Base-by-base conservation (phyloP, 2,888 invertebrate genomes). In the Tupiocoris notatus region DNA sequence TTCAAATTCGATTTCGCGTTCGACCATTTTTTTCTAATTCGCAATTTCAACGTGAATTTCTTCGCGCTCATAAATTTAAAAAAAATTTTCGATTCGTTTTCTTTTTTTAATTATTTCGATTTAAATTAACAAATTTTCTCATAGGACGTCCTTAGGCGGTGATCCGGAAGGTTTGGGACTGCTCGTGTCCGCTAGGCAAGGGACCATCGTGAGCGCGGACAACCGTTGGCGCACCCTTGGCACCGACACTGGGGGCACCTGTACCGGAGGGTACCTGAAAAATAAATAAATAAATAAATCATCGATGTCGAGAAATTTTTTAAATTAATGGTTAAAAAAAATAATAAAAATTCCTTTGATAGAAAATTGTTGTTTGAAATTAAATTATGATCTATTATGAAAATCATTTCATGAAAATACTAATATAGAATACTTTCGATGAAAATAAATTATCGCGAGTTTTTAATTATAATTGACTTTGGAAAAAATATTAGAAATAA, bases 201-300 rank as follows among this genome's bases (percentile, higher is more conserved):
- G 81, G 39, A 81, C 81, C 81, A 81, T 80, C 75, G 81, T 80
- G 63, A 80, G 80, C 61, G 78, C 77, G 21, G 79, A 79, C 63
- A 79, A 79, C 73, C 79, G 70, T 65, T 80, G 79, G 77, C 80
- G 80, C 22, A 79, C 77, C 16, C 76, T 39, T 56, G 79, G 79
- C 65, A 79, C 79, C 58, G 78, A 77, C 79, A 79, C 80, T 59
- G 79, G 78, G 39, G 79, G 80, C 70, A 80, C 79, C 76, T 79
- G 79, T 73, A 78, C 77, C 54, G 80, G 78, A 67, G 79, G 80
- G 68, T 79, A 79, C 75, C 80, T 80, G 77, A 17, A 79, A 77
- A 24, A 77, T 67, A 77, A 39, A 74, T 1, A 21, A 71, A 76
- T 18, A 75, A 54, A 54, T 54, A 12, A 54, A 54, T 54, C 12